Evolutionary conservation across 1,140 invertebrate species (phyloP), one percentile per base, ranked within the genome.

Genomic region (Cherax destructor): DNA sequence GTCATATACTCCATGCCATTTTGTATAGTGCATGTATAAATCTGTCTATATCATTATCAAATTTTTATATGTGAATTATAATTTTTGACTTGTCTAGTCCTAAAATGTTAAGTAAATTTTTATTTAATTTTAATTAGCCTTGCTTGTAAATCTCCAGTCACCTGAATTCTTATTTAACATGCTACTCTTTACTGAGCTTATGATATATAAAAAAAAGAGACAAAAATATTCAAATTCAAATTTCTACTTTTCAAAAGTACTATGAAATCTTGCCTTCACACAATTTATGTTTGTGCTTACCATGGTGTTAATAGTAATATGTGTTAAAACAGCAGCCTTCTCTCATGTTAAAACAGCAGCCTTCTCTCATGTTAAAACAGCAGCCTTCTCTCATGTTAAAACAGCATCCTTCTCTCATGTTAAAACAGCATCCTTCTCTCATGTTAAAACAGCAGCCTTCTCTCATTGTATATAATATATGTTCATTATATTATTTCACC

Each of bases 391-490:
- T 88, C 79, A n/a, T 49, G 30, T 41, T 41, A 41, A 41, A 30
- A 88, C 50, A 72, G 87, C 65, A 49, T 30, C 72, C 72, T 52
- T 80, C 80, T 81, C n/a, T n/a, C n/a, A n/a, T 56, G 76, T 81
- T 52, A 59, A 41, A 30, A 88, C 50, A 72, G 87, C 65, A 49
- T 50, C 72, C 72, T 52, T 80, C 80, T 81, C 11, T 88, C 79
- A n/a, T 49, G 30, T 41, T 41, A 41, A 41, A 30, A 88, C 50
- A 72, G 87, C 65, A 49, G 50, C 72, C 72, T 52, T 80, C 80
- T 81, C 11, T 88, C 79, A n/a, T 49, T 88, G 87, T 88, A 88
- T 65, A 88, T 88, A 88, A 52, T 88, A 78, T 88, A 88, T 88
- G 87, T 88, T 88, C 49, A 83, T 78, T 79, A 41, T 86, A 52